These are phyloP conservation scores for Eupeodes corollae DNA, from an alignment of 1,140 invertebrate genomes.

Conservation along the genomic window DNA sequence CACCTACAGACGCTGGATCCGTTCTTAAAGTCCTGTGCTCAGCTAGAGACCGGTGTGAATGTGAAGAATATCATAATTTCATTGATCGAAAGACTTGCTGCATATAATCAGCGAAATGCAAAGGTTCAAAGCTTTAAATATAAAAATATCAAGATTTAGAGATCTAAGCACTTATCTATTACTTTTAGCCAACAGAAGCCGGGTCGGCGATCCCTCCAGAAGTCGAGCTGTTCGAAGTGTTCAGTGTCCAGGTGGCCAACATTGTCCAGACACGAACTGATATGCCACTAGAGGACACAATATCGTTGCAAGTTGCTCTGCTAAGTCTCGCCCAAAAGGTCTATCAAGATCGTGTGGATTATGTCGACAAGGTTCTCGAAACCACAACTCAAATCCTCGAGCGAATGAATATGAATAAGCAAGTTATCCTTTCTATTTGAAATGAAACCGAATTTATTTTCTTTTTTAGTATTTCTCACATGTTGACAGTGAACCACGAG, in stretches of 20 bases:
- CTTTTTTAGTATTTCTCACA: slow-evolving; percentile 25
- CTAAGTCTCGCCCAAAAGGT: slow-evolving; percentile 93
- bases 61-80: slow-evolving; percentile 98
- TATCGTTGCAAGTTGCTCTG: slow-evolving; percentile 89
- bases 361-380: slow-evolving; percentile 89
- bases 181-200: slow-evolving; percentile 44
- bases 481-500: slow-evolving; percentile 46
- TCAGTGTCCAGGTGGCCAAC: slow-evolving; percentile 92
- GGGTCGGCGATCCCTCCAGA: slow-evolving; percentile 68
- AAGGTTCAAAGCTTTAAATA: too few species aligned
- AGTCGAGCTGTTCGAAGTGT: slow-evolving; percentile 94
- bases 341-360: slow-evolving; percentile 87
- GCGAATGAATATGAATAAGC: slow-evolving; percentile 65
- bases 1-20: slow-evolving; percentile 90
- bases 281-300: slow-evolving; percentile 92
- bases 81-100: slow-evolving; percentile 83
- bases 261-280: slow-evolving; percentile 89
- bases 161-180: not conserved
- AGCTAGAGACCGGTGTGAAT: slow-evolving; percentile 89
- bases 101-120: slow-evolving; percentile 66
- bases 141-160: not conserved
- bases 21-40: slow-evolving; percentile 94
- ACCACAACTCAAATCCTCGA: slow-evolving; percentile 81
- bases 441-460: not conserved
- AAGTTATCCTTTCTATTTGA: slow-evolving; percentile 4